Conservation (phyloP, 2,113 vertebrate species). For the Engraulis encrasicolus region DNA sequence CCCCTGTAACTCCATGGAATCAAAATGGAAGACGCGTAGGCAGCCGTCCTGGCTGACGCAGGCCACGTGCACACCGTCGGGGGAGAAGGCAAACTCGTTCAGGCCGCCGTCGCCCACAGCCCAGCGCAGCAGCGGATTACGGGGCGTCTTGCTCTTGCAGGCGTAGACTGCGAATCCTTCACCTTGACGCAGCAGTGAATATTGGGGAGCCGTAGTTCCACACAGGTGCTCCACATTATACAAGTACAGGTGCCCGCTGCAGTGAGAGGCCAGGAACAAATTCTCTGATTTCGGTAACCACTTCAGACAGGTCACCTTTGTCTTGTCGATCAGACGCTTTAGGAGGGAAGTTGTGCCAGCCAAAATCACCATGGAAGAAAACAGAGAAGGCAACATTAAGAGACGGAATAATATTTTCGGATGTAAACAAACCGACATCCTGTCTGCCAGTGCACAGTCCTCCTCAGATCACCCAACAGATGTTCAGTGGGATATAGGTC, state of each 20-base stretch:
- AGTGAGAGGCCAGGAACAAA: conserved; percentile 96
- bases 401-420: too few species aligned
- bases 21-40: conserved; percentile 95
- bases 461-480: too few species aligned
- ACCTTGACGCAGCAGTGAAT: conserved; percentile 97
- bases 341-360: too few species aligned
- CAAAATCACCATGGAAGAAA: too few species aligned
- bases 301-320: conserved; percentile 96
- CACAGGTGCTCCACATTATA: conserved; percentile 98
- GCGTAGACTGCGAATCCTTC: conserved; percentile 96
- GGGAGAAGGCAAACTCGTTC: conserved; percentile 97
- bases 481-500: too few species aligned
- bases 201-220: conserved; percentile 94
- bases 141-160: conserved; percentile 98
- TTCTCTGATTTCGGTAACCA: conserved; percentile 98
- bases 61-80: conserved; percentile 95
- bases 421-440: too few species aligned
- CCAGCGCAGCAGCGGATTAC: conserved; percentile 97
- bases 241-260: conserved; percentile 96
- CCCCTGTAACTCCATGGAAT: conserved; percentile 93
- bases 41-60: conserved; percentile 97
- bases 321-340: conserved; percentile 99
- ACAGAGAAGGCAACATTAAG: too few species aligned
- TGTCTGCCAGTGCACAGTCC: too few species aligned
- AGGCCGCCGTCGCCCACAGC: conserved; percentile 96